These are phyloP conservation scores for Tiphia femorata DNA, from an alignment of 2,888 invertebrate species.

Conservation along the genomic window DNA sequence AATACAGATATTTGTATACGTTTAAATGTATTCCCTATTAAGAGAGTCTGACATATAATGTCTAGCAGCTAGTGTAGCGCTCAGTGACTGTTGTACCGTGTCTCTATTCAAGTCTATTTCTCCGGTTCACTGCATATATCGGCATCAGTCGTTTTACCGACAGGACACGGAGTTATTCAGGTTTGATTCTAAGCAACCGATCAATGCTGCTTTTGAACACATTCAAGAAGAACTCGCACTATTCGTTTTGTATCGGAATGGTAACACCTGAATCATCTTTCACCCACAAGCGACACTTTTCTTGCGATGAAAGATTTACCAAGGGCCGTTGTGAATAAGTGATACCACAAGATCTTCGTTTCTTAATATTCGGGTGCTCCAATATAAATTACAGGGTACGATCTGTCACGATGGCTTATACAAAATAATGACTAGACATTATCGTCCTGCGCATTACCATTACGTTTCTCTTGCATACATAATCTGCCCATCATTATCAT, in stretches of 20 bases:
- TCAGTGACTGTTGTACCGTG: conserved; percentile 23
- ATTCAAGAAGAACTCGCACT: conserved; percentile 37
- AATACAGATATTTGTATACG: conserved; percentile 9
- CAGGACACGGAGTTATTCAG: conserved; percentile 29
- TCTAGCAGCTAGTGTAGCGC: conserved; percentile 16
- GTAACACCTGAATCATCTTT: conserved; percentile 41
- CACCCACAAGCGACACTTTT: conserved; percentile 29
- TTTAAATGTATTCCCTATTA: conserved; percentile 2
- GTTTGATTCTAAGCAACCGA: conserved; percentile 19
- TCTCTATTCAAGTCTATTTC: conserved; percentile 31
- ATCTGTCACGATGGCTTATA: no score
- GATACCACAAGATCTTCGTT: no score
- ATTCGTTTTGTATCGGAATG: conserved; percentile 44
- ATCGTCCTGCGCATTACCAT: background rate
- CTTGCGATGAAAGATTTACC: background rate
- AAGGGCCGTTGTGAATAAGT: no score
- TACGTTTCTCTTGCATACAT: background rate
- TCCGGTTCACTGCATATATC: conserved; percentile 25
- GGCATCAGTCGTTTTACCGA: conserved; percentile 13
- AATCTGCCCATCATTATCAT: background rate
- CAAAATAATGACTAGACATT: no score
- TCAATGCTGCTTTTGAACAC: conserved; percentile 36
- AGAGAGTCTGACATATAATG: conserved; percentile 7
- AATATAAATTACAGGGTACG: no score
- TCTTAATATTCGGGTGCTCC: no score